A percentile compares a stretch with the other conserved stretches of the same genome.
Conservation (phyloP, 2,797 vertebrate species). For the Spizella passerina region DNA sequence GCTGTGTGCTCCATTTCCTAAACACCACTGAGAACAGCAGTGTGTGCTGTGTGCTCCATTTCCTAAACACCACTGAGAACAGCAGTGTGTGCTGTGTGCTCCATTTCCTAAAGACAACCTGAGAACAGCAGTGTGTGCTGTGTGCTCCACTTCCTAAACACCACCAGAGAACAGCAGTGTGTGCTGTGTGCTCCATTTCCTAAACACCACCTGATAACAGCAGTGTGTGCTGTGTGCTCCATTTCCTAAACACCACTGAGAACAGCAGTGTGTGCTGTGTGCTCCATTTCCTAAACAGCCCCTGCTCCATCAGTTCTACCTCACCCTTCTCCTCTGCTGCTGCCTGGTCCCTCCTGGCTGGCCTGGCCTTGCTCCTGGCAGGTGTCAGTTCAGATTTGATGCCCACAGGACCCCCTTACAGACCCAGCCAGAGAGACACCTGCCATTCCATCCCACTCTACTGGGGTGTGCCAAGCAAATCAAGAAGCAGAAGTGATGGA, state of each 20-base stretch:
- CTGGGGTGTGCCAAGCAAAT: background rate
- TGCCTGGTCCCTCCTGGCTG: background rate
- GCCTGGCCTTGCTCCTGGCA: background rate
- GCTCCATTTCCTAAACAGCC: background rate
- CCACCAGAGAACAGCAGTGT: too few relatives aligned
- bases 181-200: too few relatives aligned
- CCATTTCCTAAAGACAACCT: too few relatives aligned
- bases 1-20: too few relatives aligned
- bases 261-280: too few relatives aligned
- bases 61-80: too few relatives aligned
- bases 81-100: too few relatives aligned
- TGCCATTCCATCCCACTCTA: background rate
- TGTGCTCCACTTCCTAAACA: too few relatives aligned
- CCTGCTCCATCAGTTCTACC: background rate
- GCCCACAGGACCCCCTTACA: background rate
- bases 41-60: too few relatives aligned
- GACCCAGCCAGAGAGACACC: background rate
- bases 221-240: fast-evolving
- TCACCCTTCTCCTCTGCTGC: background rate
- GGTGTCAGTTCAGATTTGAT: background rate
- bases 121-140: too few relatives aligned
- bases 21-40: too few relatives aligned
- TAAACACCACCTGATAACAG: background rate
- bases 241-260: too few relatives aligned
- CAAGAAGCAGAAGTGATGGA: background rate